These are phyloP conservation scores for Chloebia gouldiae DNA, from an alignment of 2,113 vertebrate genomes.

Conservation along the genomic window DNA sequence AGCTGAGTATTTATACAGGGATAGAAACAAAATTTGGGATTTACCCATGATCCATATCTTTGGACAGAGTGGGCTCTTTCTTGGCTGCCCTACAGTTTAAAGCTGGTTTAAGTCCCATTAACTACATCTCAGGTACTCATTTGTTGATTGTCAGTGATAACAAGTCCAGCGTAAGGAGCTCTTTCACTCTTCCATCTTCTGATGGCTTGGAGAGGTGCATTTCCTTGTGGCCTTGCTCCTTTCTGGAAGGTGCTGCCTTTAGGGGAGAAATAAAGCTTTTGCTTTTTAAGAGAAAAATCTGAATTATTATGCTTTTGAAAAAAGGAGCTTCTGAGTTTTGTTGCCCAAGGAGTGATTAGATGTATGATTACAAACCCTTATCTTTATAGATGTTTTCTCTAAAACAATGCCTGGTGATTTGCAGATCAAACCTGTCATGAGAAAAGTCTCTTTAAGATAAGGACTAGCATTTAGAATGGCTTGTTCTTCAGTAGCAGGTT, in stretches of 20 bases:
- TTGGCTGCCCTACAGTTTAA: slow-evolving; percentile 7
- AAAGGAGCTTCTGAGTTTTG: background rate
- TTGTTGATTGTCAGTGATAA: background rate
- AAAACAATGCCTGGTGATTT: background rate
- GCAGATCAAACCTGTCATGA: background rate
- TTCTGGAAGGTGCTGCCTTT: background rate
- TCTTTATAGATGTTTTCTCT: background rate
- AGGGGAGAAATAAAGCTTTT: background rate
- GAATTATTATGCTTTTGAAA: background rate
- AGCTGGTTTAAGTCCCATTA: background rate
- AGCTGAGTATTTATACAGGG: background rate
- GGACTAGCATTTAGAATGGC: background rate
- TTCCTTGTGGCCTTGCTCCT: background rate
- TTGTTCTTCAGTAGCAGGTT: background rate
- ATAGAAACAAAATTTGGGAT: background rate
- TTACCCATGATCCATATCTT: background rate
- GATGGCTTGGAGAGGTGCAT: background rate
- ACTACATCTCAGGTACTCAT: background rate
- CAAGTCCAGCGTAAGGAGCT: background rate
- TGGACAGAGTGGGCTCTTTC: background rate
- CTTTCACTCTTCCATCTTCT: background rate
- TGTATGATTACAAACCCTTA: background rate
- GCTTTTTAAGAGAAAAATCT: background rate
- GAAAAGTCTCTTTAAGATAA: background rate
- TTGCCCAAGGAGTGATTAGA: background rate